These are phyloP conservation scores for Nyctereutes procyonoides DNA, from an alignment of 2,113 vertebrate genomes.

Conservation along the genomic window DNA sequence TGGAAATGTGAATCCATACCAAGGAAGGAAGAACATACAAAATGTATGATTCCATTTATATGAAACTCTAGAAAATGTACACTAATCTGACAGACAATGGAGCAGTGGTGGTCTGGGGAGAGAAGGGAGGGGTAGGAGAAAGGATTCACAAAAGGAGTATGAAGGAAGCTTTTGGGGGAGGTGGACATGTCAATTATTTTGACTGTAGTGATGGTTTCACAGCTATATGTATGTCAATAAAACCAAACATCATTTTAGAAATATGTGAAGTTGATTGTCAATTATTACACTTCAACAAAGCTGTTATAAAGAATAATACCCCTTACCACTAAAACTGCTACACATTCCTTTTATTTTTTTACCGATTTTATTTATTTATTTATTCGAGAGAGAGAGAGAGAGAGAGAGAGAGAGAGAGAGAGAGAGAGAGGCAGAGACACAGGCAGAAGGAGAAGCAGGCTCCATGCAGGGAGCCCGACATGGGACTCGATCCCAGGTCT, in stretches of 20 bases:
- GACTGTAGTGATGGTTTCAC: not conserved
- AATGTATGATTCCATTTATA: conserved; percentile 56
- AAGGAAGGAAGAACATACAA: conserved; percentile 46
- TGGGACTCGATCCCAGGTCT: too few species aligned
- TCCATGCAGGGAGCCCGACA: too few species aligned
- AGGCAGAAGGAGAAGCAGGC: too few species aligned
- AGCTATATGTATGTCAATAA: not conserved
- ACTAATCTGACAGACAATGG: conserved; percentile 41
- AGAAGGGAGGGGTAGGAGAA: not conserved
- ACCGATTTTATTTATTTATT: too few species aligned
- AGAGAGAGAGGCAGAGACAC: too few species aligned
- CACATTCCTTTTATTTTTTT: not conserved
- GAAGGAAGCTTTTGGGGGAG: conserved; percentile 5
- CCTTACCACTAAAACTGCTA: conserved; percentile 33
- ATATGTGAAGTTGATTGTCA: not conserved
- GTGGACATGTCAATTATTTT: conserved; percentile 16
- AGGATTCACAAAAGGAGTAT: not conserved
- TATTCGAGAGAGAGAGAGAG: too few species aligned
- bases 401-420: too few species aligned
- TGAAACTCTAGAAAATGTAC: conserved; percentile 55
- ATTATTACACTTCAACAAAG: conserved; percentile 11
- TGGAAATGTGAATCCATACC: conserved; percentile 48
- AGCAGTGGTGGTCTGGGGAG: not conserved
- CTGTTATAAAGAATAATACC: not conserved
- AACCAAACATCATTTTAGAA: conserved; percentile 27